Base-by-base conservation (phyloP, 2,113 vertebrate genomes). In the Anolis carolinensis region DNA sequence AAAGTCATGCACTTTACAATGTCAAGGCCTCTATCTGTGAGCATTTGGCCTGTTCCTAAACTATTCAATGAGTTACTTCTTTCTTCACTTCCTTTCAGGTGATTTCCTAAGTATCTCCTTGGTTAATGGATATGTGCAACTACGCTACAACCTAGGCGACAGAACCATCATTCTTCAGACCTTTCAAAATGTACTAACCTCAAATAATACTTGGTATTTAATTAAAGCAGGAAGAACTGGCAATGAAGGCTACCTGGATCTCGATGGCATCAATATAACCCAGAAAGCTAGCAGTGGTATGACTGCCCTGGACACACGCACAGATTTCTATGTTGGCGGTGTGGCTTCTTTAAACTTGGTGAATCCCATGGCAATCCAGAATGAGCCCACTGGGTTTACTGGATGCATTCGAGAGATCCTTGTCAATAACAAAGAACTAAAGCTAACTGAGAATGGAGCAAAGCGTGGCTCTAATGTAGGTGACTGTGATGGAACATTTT, bases 91-190 rank as follows among this genome's bases (percentile, higher is more conserved):
- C 65, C 86, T 84, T 70, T 91, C 91, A 99, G 98, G 97, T 87
- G 97, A 98, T 89, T 99, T 98, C 89, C 85, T 99, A 81, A 97
- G 97, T 73, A 81, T 98, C 67, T 97, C 97, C 30, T 89, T 98
- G 93, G 93, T 90, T 30, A 96, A 95, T 0, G 95, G 97, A 39
- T 97, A 95, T 87, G 88, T 96, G 83, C 97, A 98, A 91, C 90
- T 98, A 86, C 93, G 96, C 82, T 98, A 97, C 93, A 97, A 97
- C 79, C 96, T 98, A 0, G 97, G 97, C 27, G 97, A 98, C 23
- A 92, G 88, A 85, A 96, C 94, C 34, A 59, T 96, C 62, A 20
- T 95, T 86, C 92, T 98, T 30, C 96, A 95, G 93, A 95, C 94
- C 18, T 72, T 39, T 23, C 92, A 94, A 71, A 92, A 83, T 71